A percentile compares a stretch with the other conserved stretches of the same genome.
Evolutionary conservation across 2,797 vertebrate species (phyloP).

Genomic region (Lacerta agilis): DNA sequence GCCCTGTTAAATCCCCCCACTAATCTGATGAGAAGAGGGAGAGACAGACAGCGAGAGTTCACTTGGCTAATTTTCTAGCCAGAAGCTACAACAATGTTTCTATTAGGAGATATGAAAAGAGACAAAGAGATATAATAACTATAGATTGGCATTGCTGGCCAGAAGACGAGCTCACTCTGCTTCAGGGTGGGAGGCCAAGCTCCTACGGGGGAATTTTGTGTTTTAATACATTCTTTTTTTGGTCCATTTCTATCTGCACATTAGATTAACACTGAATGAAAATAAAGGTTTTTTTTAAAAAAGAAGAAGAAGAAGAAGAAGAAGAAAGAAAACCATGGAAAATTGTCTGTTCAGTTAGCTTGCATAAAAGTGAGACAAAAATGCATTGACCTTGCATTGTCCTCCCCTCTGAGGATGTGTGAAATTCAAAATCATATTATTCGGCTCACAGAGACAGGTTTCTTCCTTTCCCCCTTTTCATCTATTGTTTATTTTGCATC

Average conservation of each 20-base stretch:
- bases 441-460: not conserved
- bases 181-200: constrained; percentile 8
- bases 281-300: constrained; percentile 41
- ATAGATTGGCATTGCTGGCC: constrained; percentile 68
- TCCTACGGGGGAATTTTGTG: constrained; percentile 52
- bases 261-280: constrained; percentile 57
- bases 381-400: constrained; percentile 43
- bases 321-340: constrained; percentile 17
- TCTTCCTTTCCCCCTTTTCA: constrained; percentile 13
- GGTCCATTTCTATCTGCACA: constrained; percentile 48
- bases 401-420: constrained; percentile 24
- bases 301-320: no score
- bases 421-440: constrained; percentile 33
- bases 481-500: not conserved
- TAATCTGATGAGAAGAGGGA: constrained; percentile 75
- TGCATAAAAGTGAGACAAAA: constrained; percentile 51
- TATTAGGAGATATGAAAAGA: constrained; percentile 81
- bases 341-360: constrained; percentile 39
- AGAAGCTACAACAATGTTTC: constrained; percentile 82
- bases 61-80: constrained; percentile 77
- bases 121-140: constrained; percentile 80
- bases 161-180: constrained; percentile 51
- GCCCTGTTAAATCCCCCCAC: constrained; percentile 72
- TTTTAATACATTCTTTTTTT: constrained; percentile 61
- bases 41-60: constrained; percentile 68